A percentile compares a stretch with the other conserved stretches of the same genome.
Conservation (phyloP, 2,888 invertebrate genomes). For the Lasioglossum marginatum region DNA sequence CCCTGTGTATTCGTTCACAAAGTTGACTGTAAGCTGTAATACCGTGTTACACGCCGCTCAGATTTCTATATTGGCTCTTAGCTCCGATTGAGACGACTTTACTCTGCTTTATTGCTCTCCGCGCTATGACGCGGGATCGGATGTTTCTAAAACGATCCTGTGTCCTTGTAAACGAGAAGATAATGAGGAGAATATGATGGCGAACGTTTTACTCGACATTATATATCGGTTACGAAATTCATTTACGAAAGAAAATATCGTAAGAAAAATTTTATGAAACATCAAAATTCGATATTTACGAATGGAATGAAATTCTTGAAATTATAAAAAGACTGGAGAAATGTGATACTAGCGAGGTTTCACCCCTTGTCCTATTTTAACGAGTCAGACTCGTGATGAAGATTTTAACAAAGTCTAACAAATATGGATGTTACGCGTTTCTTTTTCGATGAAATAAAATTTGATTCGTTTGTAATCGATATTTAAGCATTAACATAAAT, state of each 20-base stretch:
- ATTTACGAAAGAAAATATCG: neutral
- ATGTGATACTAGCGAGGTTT: neutral
- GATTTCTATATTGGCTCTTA: slow-evolving; percentile 15
- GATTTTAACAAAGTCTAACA: no score
- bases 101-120: neutral
- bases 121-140: neutral
- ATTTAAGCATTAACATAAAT: no score
- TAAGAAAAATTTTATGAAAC: neutral
- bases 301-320: neutral
- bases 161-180: neutral
- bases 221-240: no score
- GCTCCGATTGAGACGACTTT: slow-evolving; percentile 16
- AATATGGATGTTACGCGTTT: no score
- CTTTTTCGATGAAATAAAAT: no score
- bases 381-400: no score
- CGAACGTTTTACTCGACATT: neutral
- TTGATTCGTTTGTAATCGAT: no score
- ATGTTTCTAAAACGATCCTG: neutral
- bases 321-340: neutral
- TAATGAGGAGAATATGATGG: neutral
- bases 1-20: neutral
- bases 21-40: slow-evolving; percentile 24
- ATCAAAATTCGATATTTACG: neutral
- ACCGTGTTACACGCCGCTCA: neutral
- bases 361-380: no score